These are phyloP conservation scores for Brachionus plicatilis DNA, from an alignment of 1,140 invertebrate genomes.

Conservation along the genomic window DNA sequence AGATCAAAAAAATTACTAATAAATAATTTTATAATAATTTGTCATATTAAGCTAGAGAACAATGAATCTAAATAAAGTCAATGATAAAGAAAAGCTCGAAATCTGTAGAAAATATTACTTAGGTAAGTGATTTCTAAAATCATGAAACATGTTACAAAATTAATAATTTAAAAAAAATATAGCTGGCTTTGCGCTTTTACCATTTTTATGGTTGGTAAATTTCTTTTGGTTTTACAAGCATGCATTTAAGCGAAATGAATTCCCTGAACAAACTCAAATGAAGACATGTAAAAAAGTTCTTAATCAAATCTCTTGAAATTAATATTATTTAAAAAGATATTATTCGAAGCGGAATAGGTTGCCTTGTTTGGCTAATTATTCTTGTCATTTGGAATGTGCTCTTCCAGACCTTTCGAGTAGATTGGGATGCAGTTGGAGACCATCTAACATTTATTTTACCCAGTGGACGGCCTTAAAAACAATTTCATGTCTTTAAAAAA, in stretches of 20 bases:
- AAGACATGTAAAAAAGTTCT: not conserved
- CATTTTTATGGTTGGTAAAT: conserved; percentile 41
- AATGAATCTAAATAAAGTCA: conserved; percentile 22
- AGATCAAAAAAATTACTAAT: not conserved
- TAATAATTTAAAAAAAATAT: not conserved
- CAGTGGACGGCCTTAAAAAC: not conserved
- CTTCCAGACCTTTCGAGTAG: not conserved
- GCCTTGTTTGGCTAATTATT: not conserved
- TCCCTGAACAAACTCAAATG: conserved; percentile 24
- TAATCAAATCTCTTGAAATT: not conserved
- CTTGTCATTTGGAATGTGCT: conserved; percentile 32
- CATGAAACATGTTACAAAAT: not conserved
- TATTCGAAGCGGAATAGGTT: conserved; percentile 11
- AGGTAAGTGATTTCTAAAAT: not conserved
- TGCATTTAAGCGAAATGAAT: conserved; percentile 30
- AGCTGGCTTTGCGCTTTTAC: conserved; percentile 37
- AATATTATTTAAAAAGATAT: not conserved
- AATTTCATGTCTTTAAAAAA: too few relatives aligned
- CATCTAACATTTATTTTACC: conserved; percentile 40
- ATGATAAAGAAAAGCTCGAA: conserved; percentile 33
- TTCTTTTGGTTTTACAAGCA: conserved; percentile 39
- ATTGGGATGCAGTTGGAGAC: conserved; percentile 29
- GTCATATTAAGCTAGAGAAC: too few relatives aligned
- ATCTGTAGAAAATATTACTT: conserved; percentile 38
- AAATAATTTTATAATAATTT: not conserved